phyloP scores from a whole-genome alignment of 2,888 invertebrate species.

The Temnothorax unifasciatus region DNA sequence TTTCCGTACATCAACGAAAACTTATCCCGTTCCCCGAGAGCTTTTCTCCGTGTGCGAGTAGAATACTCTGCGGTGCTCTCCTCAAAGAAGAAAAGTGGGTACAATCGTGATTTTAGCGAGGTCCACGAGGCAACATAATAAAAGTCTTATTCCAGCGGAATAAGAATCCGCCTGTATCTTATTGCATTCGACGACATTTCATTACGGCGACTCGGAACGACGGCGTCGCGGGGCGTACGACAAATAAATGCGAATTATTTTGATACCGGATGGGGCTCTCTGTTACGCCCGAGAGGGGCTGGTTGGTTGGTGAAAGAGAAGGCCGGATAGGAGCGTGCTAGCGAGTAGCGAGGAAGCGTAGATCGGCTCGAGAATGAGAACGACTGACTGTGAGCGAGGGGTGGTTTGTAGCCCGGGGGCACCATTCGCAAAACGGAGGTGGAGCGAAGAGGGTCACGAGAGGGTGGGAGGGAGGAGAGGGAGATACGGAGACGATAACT shows the following conservation, averaged over 20 bases:
- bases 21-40: slow-evolving; percentile 25
- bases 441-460: slow-evolving; percentile 43
- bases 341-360: not conserved
- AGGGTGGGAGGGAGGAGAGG: slow-evolving; percentile 55
- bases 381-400: slow-evolving; percentile 63
- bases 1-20: slow-evolving; percentile 63
- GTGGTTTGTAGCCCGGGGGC: slow-evolving; percentile 67
- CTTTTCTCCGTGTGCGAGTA: not conserved
- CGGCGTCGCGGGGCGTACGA: slow-evolving; percentile 52
- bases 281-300: slow-evolving; percentile 49
- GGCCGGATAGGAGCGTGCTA: slow-evolving; percentile 14
- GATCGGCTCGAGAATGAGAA: slow-evolving; percentile 65
- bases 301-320: slow-evolving; percentile 6
- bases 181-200: slow-evolving; percentile 77
- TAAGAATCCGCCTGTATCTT: slow-evolving; percentile 69
- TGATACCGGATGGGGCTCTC: slow-evolving; percentile 69
- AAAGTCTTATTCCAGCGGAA: slow-evolving; percentile 71
- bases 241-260: slow-evolving; percentile 79
- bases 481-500: slow-evolving; percentile 76
- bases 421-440: slow-evolving; percentile 56
- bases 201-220: slow-evolving; percentile 69
- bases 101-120: slow-evolving; percentile 73
- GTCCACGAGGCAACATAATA: slow-evolving; percentile 72
- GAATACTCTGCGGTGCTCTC: not conserved
- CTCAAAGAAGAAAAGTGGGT: slow-evolving; percentile 13